Evolutionary conservation across 2,113 vertebrate species (phyloP).

Genomic region (Forbesichthys papilliferus): DNA sequence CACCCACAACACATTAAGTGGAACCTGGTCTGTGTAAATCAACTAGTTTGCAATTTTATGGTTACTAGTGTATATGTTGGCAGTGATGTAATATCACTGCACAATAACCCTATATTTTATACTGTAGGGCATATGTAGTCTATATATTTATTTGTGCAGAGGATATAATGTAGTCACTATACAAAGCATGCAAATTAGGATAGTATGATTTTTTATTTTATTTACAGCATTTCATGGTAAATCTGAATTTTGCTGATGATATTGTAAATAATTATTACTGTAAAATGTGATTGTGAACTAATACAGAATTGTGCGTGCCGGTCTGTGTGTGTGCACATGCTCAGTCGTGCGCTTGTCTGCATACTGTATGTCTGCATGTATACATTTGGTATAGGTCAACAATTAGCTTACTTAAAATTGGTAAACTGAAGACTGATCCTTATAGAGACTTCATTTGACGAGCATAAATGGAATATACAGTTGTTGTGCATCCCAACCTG

Average conservation of each 20-base stretch:
- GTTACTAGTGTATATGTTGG: not conserved
- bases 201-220: not conserved
- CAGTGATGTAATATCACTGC: conserved; percentile 21
- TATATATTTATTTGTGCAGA: not conserved
- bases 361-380: not conserved
- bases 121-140: too few relatives aligned
- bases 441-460: too few relatives aligned
- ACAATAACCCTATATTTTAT: too few relatives aligned
- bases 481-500: too few relatives aligned
- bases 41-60: not conserved
- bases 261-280: too few relatives aligned
- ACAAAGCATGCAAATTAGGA: not conserved
- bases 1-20: conserved; percentile 32
- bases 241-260: not conserved
- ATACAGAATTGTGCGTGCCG: too few relatives aligned
- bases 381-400: not conserved
- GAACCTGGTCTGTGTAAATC: conserved; percentile 37
- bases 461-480: too few relatives aligned
- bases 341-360: not conserved
- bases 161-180: not conserved
- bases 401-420: too few relatives aligned
- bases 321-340: not conserved
- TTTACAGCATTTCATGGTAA: not conserved
- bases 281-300: not conserved
- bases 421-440: too few relatives aligned